Percentiles rank a stretch among this genome's conserved stretches.
These are phyloP conservation scores for Amiota minor DNA, from an alignment of 2,888 invertebrate genomes.

Conservation along the genomic window DNA sequence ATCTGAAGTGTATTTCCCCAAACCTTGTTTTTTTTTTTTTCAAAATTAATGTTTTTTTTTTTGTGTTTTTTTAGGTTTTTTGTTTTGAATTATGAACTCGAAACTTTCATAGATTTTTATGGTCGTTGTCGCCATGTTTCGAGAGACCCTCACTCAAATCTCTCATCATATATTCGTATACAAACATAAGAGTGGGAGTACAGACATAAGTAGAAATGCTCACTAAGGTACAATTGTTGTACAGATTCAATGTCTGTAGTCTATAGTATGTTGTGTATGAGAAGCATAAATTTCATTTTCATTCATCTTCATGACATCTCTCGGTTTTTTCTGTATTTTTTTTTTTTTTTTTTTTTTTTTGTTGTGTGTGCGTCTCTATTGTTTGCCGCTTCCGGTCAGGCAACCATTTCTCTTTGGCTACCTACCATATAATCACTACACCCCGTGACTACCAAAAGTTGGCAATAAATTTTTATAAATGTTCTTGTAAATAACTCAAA, in stretches of 20 bases:
- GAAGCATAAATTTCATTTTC: constrained; percentile 3
- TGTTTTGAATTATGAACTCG: constrained; percentile 13
- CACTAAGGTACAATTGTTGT: too few species aligned
- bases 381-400: background rate
- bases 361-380: background rate
- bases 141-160: background rate
- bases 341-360: too few species aligned
- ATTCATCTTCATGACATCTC: background rate
- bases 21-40: background rate
- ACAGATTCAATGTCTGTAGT: background rate
- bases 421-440: background rate
- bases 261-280: background rate
- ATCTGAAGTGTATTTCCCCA: too few species aligned
- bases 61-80: background rate
- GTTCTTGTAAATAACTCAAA: constrained; percentile 67
- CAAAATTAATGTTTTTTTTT: background rate
- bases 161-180: background rate
- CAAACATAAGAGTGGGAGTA: background rate
- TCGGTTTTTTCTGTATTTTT: background rate
- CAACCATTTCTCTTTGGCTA: background rate
- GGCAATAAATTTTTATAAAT: constrained; percentile 66
- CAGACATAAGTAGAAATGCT: too few species aligned
- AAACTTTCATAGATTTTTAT: background rate
- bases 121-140: background rate
- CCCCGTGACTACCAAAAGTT: background rate